Evolutionary conservation across 2,113 vertebrate species (phyloP).

Genomic region (Heliornis fulica): DNA sequence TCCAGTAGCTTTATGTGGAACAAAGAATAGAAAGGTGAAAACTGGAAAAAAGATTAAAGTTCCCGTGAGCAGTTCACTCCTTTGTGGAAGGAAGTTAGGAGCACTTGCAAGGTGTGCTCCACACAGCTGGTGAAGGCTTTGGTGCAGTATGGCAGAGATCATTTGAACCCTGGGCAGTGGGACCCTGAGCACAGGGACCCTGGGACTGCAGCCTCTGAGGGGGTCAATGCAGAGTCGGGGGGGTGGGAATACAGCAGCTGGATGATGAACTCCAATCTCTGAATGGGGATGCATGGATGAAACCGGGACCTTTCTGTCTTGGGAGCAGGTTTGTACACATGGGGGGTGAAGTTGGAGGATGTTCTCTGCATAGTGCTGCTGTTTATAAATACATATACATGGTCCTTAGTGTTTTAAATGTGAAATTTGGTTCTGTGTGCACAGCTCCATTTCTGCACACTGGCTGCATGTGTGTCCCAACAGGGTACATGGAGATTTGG

Average conservation of each 20-base stretch:
- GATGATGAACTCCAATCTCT: background rate
- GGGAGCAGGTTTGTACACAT: background rate
- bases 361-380: background rate
- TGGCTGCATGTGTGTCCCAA: accelerated
- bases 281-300: background rate
- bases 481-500: background rate
- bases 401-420: background rate
- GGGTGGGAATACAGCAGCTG: background rate
- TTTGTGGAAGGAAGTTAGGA: background rate
- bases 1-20: background rate
- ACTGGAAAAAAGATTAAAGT: background rate
- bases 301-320: background rate
- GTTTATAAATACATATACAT: background rate
- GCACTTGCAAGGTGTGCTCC: background rate
- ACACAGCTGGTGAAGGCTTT: background rate
- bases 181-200: background rate
- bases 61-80: background rate
- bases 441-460: background rate
- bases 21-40: background rate
- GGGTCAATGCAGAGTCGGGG: background rate
- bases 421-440: background rate
- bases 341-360: background rate
- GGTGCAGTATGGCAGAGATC: background rate
- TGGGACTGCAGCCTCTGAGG: background rate
- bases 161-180: background rate